phyloP scores from a whole-genome alignment of 1,140 invertebrate species.

The Drosophila repleta region DNA sequence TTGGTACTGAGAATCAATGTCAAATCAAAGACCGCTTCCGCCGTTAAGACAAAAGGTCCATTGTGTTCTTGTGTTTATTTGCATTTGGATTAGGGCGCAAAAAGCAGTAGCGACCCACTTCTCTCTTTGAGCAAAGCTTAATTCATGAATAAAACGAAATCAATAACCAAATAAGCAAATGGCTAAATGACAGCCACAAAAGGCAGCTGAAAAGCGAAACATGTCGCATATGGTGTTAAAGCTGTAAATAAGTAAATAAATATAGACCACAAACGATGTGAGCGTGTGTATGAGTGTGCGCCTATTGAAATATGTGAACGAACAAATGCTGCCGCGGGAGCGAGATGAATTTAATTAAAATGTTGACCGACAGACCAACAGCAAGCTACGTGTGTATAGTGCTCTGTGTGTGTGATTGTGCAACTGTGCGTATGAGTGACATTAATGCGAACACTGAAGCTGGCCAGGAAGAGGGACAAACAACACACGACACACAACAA shows the following conservation, averaged over 20 bases:
- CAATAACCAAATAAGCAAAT: constrained; percentile 40
- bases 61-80: constrained; percentile 33
- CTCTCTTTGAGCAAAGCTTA: constrained; percentile 13
- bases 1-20: background rate
- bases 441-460: constrained; percentile 75
- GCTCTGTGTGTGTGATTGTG: constrained; percentile 66
- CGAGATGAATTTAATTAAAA: constrained; percentile 76
- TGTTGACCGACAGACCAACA: constrained; percentile 65
- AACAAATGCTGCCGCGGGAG: constrained; percentile 34
- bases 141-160: constrained; percentile 50
- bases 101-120: constrained; percentile 12
- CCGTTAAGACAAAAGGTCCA: constrained; percentile 4
- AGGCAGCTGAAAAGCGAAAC: constrained; percentile 53
- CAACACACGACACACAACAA: constrained; percentile 8
- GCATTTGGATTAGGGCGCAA: constrained; percentile 33
- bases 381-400: background rate
- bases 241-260: constrained; percentile 71
- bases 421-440: constrained; percentile 81
- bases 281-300: constrained; percentile 12
- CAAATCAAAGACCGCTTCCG: constrained; percentile 13
- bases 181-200: constrained; percentile 55
- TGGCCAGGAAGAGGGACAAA: constrained; percentile 40
- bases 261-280: constrained; percentile 62
- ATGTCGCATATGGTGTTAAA: constrained; percentile 63
- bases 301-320: constrained; percentile 69